A percentile compares a stretch with the other conserved stretches of the same genome.
These are phyloP conservation scores for Tragelaphus imberbis DNA, from an alignment of 2,113 vertebrate species.

Conservation along the genomic window DNA sequence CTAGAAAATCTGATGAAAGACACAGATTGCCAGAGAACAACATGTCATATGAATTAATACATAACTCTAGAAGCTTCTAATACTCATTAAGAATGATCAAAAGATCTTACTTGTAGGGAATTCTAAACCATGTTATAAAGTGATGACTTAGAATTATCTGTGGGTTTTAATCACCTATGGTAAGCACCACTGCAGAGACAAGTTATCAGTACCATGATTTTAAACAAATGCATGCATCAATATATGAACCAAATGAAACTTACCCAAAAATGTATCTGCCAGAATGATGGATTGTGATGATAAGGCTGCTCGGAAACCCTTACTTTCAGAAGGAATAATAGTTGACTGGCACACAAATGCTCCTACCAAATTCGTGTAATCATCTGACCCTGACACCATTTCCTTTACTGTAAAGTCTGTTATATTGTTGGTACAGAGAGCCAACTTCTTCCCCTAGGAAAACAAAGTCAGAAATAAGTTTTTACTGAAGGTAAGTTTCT, in stretches of 20 bases:
- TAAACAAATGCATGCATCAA: neutral
- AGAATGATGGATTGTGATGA: conserved; percentile 96
- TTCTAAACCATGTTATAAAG: neutral
- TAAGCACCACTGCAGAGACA: neutral
- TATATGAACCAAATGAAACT: conserved; percentile 22
- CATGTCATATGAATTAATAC: neutral
- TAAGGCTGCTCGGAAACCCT: conserved; percentile 91
- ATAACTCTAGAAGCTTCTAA: neutral
- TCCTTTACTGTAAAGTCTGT: conserved; percentile 90
- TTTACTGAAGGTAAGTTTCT: neutral
- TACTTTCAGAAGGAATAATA: conserved; percentile 94
- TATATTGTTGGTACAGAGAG: conserved; percentile 93
- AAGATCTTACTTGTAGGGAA: neutral
- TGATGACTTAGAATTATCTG: neutral
- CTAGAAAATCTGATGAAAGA: neutral
- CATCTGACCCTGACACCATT: conserved; percentile 85
- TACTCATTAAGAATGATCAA: neutral
- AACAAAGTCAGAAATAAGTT: conserved; percentile 38
- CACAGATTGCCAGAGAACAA: neutral
- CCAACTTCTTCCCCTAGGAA: conserved; percentile 85
- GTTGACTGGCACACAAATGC: conserved; percentile 97
- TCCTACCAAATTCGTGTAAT: conserved; percentile 85
- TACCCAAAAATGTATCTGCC: conserved; percentile 94
- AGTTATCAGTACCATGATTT: neutral
- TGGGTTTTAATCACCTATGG: neutral